phyloP scores from a whole-genome alignment of 1,140 invertebrate genomes.

The Lucilia cuprina region DNA sequence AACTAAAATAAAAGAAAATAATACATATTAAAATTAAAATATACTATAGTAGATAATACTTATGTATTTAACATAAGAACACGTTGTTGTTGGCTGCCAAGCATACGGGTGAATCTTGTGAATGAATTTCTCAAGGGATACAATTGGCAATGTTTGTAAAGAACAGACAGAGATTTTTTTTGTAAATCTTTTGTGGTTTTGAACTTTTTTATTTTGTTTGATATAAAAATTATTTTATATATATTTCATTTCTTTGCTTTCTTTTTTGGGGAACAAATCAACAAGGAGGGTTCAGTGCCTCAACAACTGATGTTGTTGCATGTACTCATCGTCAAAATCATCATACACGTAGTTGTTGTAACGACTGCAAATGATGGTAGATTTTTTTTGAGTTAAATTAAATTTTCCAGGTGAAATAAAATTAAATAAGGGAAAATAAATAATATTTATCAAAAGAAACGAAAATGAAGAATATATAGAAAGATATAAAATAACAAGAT shows the following conservation, averaged over 20 bases:
- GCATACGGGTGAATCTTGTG: not conserved
- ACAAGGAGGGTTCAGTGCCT: constrained; percentile 1
- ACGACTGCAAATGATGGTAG: constrained; percentile 1
- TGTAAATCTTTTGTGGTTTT: constrained; percentile 9
- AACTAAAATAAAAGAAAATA: no score
- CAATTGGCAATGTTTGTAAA: constrained; percentile 10
- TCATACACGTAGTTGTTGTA: not conserved
- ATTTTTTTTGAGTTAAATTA: not conserved
- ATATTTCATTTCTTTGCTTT: not conserved
- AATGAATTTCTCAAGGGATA: not conserved
- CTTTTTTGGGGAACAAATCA: not conserved
- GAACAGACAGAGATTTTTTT: not conserved
- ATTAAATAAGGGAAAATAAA: constrained; percentile 12
- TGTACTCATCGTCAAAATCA: not conserved
- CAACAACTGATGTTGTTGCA: not conserved
- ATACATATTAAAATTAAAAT: no score
- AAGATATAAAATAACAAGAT: not conserved
- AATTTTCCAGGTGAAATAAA: constrained; percentile 9
- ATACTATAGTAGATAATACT: no score
- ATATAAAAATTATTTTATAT: constrained; percentile 10
- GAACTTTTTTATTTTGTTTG: not conserved
- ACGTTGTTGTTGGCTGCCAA: no score
- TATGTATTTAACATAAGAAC: no score
- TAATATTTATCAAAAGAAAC: not conserved
- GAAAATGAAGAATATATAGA: no score